Evolutionary conservation across 1,140 invertebrate genomes (phyloP).

Genomic region (Drosophila lacertosa): DNA sequence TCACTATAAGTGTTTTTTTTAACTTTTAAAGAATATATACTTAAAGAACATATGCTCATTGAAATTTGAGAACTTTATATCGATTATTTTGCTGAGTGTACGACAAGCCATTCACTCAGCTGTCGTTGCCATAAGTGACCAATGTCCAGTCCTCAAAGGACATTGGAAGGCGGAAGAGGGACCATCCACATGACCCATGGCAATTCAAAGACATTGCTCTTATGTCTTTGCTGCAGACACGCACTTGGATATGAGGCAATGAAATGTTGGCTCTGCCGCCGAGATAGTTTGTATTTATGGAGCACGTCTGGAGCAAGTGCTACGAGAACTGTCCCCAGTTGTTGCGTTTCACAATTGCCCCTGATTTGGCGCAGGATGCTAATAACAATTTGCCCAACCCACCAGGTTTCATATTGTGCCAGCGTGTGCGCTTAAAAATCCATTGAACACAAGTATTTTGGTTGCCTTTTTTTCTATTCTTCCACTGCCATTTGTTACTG

Average conservation of each 20-base stretch:
- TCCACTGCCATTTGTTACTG: slow-evolving; percentile 26
- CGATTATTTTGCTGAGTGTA: no score
- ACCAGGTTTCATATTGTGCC: slow-evolving; percentile 19
- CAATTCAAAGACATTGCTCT: slow-evolving; percentile 18
- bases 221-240: slow-evolving; percentile 24
- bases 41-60: no score
- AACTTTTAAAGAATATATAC: no score
- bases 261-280: slow-evolving; percentile 25
- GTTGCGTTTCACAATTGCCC: slow-evolving; percentile 58
- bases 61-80: no score
- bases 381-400: slow-evolving; percentile 46
- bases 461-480: slow-evolving; percentile 16
- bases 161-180: neutral
- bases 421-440: slow-evolving; percentile 34
- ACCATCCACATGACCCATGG: neutral
- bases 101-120: slow-evolving; percentile 35
- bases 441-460: slow-evolving; percentile 34
- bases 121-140: slow-evolving; percentile 46
- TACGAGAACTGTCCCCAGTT: slow-evolving; percentile 34
- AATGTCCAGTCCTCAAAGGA: neutral
- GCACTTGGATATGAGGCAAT: slow-evolving; percentile 20
- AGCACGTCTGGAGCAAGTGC: slow-evolving; percentile 56
- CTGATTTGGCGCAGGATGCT: slow-evolving; percentile 43
- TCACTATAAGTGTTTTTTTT: no score
- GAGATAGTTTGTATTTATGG: slow-evolving; percentile 63